Conservation (phyloP, 2,797 vertebrate genomes). For the Salarias fasciatus region DNA sequence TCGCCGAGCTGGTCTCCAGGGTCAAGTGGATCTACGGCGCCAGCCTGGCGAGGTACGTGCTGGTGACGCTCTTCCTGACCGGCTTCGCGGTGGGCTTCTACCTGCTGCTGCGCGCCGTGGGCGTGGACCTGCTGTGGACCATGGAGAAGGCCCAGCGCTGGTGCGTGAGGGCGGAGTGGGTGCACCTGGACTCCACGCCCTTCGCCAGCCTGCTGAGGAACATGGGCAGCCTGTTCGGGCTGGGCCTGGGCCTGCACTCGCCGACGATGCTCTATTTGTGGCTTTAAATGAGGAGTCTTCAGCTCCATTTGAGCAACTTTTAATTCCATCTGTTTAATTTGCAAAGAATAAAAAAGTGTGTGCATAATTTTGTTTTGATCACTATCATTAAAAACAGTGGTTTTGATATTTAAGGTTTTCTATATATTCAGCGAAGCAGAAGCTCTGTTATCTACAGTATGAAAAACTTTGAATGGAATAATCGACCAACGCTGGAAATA, state of each 20-base stretch:
- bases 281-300: too few species aligned
- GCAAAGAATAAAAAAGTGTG: too few species aligned
- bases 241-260: constrained; percentile 91
- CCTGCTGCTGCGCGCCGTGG: constrained; percentile 84
- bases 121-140: constrained; percentile 94
- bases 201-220: constrained; percentile 95
- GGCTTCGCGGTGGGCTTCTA: constrained; percentile 91
- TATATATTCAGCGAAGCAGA: too few species aligned
- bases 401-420: too few species aligned
- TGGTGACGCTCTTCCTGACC: constrained; percentile 87
- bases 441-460: too few species aligned
- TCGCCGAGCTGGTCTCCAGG: constrained; percentile 85
- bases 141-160: constrained; percentile 91
- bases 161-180: constrained; percentile 89
- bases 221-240: constrained; percentile 91
- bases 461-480: too few species aligned
- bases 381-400: too few species aligned
- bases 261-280: constrained; percentile 20
- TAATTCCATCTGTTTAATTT: too few species aligned
- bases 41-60: constrained; percentile 85
- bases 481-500: too few species aligned
- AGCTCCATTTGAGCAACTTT: too few species aligned
- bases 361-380: too few species aligned
- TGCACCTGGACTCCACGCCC: constrained; percentile 91
- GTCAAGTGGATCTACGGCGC: constrained; percentile 85